These are phyloP conservation scores for Ovibos moschatus DNA, from an alignment of 2,113 vertebrate species.

Conservation along the genomic window DNA sequence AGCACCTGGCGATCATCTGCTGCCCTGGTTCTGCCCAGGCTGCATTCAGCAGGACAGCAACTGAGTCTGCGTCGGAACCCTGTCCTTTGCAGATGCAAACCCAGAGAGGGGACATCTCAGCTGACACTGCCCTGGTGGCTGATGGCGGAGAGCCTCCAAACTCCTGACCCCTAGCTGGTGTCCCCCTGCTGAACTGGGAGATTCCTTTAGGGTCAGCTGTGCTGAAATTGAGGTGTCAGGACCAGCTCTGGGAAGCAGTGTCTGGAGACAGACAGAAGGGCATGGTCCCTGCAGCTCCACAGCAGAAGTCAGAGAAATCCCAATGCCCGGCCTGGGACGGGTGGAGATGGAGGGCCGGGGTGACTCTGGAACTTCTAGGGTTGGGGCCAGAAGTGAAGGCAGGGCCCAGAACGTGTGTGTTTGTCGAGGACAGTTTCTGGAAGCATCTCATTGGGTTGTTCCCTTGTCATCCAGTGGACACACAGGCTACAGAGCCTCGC, in stretches of 20 bases:
- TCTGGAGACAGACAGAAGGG: background rate
- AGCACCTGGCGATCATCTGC: fast-evolving
- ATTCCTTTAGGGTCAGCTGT: background rate
- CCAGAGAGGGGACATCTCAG: background rate
- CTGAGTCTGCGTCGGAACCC: background rate
- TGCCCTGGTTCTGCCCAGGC: no score
- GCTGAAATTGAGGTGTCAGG: background rate
- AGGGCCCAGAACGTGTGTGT: background rate
- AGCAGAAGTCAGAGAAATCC: background rate
- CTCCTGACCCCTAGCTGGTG: background rate
- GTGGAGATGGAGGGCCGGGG: background rate
- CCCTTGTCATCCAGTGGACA: background rate
- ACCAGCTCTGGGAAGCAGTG: background rate
- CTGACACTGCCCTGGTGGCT: background rate
- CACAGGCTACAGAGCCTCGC: background rate
- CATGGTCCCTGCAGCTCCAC: background rate
- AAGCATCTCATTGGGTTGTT: background rate
- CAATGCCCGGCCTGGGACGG: background rate
- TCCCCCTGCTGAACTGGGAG: background rate
- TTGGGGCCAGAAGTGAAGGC: background rate
- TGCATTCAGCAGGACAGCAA: background rate
- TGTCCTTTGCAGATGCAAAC: background rate
- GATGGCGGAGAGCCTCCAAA: background rate
- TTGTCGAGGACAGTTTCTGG: background rate
- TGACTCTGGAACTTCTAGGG: background rate